Evolutionary conservation across 1,140 invertebrate species (phyloP).

Genomic region (Drosophila lini): DNA sequence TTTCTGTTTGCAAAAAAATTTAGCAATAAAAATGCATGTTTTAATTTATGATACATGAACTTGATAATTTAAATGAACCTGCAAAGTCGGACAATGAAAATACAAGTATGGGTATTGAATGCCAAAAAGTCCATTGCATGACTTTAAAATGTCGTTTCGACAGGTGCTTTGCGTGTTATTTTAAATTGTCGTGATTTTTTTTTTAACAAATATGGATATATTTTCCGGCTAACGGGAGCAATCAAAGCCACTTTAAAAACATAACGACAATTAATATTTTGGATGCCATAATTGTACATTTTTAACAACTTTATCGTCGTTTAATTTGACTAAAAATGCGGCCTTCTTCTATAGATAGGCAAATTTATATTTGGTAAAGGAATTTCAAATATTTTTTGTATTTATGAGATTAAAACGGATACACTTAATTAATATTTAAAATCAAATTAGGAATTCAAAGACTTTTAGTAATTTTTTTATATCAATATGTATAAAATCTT

Average conservation of each 20-base stretch:
- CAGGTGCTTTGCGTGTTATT: constrained; percentile 20
- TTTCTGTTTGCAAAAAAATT: constrained; percentile 26
- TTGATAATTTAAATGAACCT: no score
- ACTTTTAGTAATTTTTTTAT: no score
- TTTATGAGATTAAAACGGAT: no score
- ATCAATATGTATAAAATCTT: background rate
- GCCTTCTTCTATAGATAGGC: no score
- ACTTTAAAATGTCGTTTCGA: background rate
- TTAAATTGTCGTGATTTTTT: background rate
- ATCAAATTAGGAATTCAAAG: no score
- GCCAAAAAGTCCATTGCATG: constrained; percentile 2
- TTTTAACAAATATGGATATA: background rate
- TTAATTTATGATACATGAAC: background rate
- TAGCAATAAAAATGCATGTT: background rate
- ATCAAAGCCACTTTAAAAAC: background rate
- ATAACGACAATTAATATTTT: background rate
- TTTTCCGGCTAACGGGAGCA: constrained; percentile 3
- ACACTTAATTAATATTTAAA: no score
- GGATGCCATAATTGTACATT: background rate
- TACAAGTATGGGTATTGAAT: background rate
- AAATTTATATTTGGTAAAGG: no score
- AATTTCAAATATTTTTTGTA: no score
- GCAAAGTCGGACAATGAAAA: background rate
- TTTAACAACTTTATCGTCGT: constrained; percentile 3
- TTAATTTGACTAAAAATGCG: background rate